Base-by-base conservation (phyloP, 2,797 vertebrate genomes). In the Myripristis murdjan region DNA sequence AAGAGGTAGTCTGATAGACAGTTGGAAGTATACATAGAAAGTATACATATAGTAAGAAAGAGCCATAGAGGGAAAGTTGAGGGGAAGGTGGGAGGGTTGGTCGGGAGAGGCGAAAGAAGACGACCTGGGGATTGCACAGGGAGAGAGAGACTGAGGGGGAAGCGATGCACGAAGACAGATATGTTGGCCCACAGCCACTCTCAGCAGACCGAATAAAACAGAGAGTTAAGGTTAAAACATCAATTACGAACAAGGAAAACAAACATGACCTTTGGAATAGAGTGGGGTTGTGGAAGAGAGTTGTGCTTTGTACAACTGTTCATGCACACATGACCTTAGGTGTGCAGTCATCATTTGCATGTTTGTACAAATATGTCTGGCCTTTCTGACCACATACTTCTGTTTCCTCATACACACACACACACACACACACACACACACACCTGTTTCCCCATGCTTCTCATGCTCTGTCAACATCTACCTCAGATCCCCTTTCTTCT, bases 401-500 rank as follows among this genome's bases (percentile, higher is more conserved):
- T 0, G 57, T 74, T 74, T 75, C 69, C n/a, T n/a, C n/a, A n/a
- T n/a, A n/a, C n/a, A n/a, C n/a, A n/a, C n/a, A n/a, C n/a, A n/a
- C n/a, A n/a, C n/a, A n/a, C n/a, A n/a, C n/a, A n/a, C n/a, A n/a
- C 52, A 70, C 46, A 47, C 63, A 43, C 31, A 44, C 52, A 43
- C 56, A 68, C 73, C 68, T 48, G 60, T 68, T 68, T 75, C 14
- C 11, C 28, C 57, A 28, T 51, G 43, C 52, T 24, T 53, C 41
- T 71, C 70, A 23, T 61, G 12, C n/a, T 23, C 33, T 37, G 56
- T 66, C 57, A 67, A 70, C 63, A 54, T 56, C 55, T 49, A 46
- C 56, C 52, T 60, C 51, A 69, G 48, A 63, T 78, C 35, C 60
- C 43, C 63, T 52, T 43, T 18, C 6, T 14, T 26, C 80, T 75